Conservation (phyloP, 2,888 invertebrate genomes). For the Dicyrtoma fusca region DNA sequence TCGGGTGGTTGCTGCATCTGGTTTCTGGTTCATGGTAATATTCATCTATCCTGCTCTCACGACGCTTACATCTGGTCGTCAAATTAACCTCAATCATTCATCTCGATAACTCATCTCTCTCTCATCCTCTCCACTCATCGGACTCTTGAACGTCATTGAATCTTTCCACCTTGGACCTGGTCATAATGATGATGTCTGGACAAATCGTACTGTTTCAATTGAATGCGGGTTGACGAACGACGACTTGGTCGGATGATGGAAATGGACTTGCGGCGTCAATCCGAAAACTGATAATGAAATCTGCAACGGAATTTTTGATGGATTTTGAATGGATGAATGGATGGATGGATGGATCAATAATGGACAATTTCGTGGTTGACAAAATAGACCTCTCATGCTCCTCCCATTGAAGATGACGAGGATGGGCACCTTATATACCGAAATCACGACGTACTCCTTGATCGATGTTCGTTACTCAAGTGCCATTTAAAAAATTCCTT, state of each 20-base stretch:
- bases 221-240: conserved; percentile 5
- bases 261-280: background rate
- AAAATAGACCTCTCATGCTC: conserved; percentile 79
- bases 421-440: conserved; percentile 99
- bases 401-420: conserved; percentile 98
- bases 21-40: conserved; percentile 17
- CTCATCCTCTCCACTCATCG: background rate
- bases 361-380: conserved; percentile 17
- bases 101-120: background rate
- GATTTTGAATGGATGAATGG: conserved; percentile 21
- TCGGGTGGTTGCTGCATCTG: conserved; percentile 22
- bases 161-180: background rate
- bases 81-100: background rate
- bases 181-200: background rate
- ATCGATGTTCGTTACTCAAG: conserved; percentile 74
- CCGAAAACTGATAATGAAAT: background rate
- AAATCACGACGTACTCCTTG: conserved; percentile 97
- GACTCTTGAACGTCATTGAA: background rate
- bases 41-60: conserved; percentile 13
- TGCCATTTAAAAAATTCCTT: conserved; percentile 37
- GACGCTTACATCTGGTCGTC: conserved; percentile 7
- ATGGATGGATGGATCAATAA: conserved; percentile 18
- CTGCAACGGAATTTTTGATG: background rate
- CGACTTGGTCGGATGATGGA: background rate
- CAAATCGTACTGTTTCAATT: background rate